Evolutionary conservation across 2,888 invertebrate genomes (phyloP), one percentile per base, ranked within the genome.

Genomic region (Sinelater perroti): DNA sequence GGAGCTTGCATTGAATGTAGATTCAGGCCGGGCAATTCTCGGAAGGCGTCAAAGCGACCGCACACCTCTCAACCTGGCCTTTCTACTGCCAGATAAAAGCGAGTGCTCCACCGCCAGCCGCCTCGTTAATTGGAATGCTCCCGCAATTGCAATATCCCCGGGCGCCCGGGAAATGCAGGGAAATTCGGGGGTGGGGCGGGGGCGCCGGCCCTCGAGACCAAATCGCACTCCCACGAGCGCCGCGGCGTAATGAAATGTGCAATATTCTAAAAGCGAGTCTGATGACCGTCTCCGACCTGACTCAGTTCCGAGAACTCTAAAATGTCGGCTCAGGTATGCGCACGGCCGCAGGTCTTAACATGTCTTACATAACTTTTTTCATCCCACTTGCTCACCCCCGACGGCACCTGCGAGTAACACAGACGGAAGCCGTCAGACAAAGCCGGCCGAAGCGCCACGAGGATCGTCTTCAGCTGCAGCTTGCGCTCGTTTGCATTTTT

Each of bases 21-120:
- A 71, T 71, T 71, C 67, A 63, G 67, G 65, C 65, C 61, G 65
- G 68, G 67, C 70, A 67, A 64, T 75, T 75, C 75, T 72, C 62
- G 73, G 75, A 75, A 54, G 72, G 72, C 72, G 72, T 73, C 73
- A 75, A 75, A 75, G 72, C 68, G 62, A 67, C 68, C 72, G 72
- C 69, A 65, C 62, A 63, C 65, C 65, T 65, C 66, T 53, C 38
- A 49, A 40, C 45, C 38, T 46, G 47, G 52, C 57, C 52, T 57
- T 45, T 57, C 52, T 52, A 57, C 52, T 36, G 26, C 52, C 52
- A 57, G 47, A 57, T 57, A 57, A 57, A 57, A 56, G 33, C 24
- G 45, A 45, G 44, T 49, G 36, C 31, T 17, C 44, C 35, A 44
- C 11, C 36, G 42, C 51, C 8, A 28, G 21, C n/a, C 40, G 52